Evolutionary conservation across 2,113 vertebrate species (phyloP).

Genomic region (Hypocryptadius cinnamomeus): DNA sequence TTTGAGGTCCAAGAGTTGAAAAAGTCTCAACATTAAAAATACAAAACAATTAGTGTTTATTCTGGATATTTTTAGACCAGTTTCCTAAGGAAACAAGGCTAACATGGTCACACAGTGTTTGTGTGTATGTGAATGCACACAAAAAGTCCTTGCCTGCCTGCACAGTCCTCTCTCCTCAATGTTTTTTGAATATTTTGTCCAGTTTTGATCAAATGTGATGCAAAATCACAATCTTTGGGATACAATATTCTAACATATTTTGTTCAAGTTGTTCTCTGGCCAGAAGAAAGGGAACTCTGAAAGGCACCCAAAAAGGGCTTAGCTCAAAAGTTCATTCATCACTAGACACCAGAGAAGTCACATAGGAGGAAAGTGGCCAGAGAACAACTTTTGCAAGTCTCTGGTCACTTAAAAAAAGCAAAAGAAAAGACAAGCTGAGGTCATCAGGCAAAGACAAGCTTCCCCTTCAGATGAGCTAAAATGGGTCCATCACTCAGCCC

Average conservation of each 20-base stretch:
- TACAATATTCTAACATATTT: accelerated
- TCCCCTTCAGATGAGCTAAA: background rate
- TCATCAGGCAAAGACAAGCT: background rate
- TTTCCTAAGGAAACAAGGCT: conserved; percentile 42
- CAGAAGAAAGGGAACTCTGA: background rate
- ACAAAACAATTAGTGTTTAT: conserved; percentile 44
- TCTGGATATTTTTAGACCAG: conserved; percentile 28
- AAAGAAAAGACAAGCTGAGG: background rate
- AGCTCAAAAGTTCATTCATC: background rate
- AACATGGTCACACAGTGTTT: background rate
- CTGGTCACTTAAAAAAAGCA: background rate
- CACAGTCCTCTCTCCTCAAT: background rate
- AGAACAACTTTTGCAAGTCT: background rate
- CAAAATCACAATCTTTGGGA: background rate
- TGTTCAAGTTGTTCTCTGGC: background rate
- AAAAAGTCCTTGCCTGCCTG: background rate
- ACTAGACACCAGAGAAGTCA: background rate
- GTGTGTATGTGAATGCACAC: background rate
- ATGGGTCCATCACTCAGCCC: background rate
- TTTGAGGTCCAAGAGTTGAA: conserved; percentile 9
- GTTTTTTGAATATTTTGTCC: background rate
- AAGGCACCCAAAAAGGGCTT: background rate
- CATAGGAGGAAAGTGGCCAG: background rate
- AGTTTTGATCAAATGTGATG: background rate
- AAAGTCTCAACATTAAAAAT: background rate